Evolutionary conservation across 1,140 invertebrate species (phyloP).

Genomic region (Euschistus heros): DNA sequence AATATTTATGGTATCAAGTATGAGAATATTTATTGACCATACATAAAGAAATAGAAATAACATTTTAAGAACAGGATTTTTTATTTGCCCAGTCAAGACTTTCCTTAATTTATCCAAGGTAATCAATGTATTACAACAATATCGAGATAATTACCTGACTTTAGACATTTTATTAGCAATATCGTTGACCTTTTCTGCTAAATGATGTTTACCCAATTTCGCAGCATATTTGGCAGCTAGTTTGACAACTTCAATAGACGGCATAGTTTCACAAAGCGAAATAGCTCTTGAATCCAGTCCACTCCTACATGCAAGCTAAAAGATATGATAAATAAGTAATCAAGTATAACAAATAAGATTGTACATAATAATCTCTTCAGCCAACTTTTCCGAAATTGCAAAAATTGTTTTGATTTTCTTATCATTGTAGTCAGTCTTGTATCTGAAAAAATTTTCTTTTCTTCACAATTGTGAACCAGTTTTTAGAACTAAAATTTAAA

Average conservation of each 20-base stretch:
- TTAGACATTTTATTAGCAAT: conserved; percentile 31
- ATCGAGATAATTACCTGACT: neutral
- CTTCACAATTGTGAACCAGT: no score
- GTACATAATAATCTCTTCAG: no score
- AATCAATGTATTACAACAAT: no score
- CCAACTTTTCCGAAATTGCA: neutral
- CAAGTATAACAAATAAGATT: no score
- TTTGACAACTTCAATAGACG: conserved; percentile 61
- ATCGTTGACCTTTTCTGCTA: conserved; percentile 60
- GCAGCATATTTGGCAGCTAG: conserved; percentile 79
- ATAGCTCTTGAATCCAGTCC: conserved; percentile 76
- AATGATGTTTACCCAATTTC: conserved; percentile 56
- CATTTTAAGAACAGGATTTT: no score
- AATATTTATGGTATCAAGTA: no score
- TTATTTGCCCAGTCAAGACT: no score
- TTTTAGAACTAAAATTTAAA: no score
- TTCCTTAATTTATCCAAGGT: no score
- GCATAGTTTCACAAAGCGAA: conserved; percentile 75
- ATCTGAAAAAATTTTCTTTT: no score
- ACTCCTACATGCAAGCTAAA: conserved; percentile 63
- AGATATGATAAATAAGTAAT: neutral
- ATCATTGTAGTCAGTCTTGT: neutral
- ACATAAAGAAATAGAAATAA: no score
- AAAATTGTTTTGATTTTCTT: conserved; percentile 8
- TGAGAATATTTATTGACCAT: no score